Conservation (phyloP, 2,113 vertebrate genomes). For the Oncorhynchus nerka region DNA sequence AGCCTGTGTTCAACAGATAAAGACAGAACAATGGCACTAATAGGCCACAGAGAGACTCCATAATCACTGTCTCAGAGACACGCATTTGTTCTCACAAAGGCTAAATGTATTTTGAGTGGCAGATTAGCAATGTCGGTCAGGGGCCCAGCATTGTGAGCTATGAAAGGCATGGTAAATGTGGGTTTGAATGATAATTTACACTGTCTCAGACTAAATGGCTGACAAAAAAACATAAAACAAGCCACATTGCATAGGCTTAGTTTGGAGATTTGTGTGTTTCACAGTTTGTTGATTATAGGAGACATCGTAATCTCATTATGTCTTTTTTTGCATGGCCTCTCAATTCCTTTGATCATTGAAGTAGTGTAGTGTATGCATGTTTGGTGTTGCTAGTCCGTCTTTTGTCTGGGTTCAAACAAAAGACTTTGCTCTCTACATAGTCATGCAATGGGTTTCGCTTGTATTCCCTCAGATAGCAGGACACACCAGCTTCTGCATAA, state of each 20-base stretch:
- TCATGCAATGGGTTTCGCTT: slow-evolving; percentile 39
- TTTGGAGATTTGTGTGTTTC: slow-evolving; percentile 54
- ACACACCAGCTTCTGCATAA: background rate
- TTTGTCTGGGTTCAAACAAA: slow-evolving; percentile 53
- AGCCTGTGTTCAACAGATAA: slow-evolving; percentile 78
- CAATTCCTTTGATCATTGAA: slow-evolving; percentile 59
- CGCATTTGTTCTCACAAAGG: slow-evolving; percentile 78
- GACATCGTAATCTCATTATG: slow-evolving; percentile 64
- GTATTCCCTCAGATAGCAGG: slow-evolving; percentile 34
- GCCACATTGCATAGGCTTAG: slow-evolving; percentile 24
- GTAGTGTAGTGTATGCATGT: slow-evolving; percentile 36
- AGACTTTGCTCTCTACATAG: slow-evolving; percentile 20
- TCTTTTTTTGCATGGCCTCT: slow-evolving; percentile 49
- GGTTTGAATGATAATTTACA: slow-evolving; percentile 76
- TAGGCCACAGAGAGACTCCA: slow-evolving; percentile 66
- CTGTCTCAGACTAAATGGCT: slow-evolving; percentile 62
- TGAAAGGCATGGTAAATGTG: slow-evolving; percentile 73
- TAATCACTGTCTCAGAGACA: slow-evolving; percentile 65
- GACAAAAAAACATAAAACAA: slow-evolving; percentile 34
- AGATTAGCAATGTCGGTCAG: slow-evolving; percentile 72
- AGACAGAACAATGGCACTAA: slow-evolving; percentile 78
- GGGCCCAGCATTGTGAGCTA: slow-evolving; percentile 67
- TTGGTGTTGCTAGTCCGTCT: slow-evolving; percentile 51
- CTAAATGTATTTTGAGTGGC: slow-evolving; percentile 69
- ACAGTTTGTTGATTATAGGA: slow-evolving; percentile 65